These are phyloP conservation scores for Corvus moneduloides DNA, from an alignment of 2,113 vertebrate species.

Conservation along the genomic window DNA sequence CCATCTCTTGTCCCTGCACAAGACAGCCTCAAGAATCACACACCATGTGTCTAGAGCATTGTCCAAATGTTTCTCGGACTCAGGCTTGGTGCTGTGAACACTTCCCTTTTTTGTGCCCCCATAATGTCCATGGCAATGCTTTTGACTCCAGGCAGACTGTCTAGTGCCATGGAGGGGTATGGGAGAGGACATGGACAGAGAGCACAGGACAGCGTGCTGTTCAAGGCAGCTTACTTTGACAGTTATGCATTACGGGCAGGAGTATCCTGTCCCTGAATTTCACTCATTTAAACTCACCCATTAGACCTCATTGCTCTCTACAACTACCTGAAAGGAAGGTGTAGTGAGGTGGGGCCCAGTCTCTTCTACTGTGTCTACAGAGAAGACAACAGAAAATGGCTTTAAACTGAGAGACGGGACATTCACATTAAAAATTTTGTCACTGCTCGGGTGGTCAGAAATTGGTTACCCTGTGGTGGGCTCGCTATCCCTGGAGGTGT, in stretches of 20 bases:
- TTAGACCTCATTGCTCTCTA: not conserved
- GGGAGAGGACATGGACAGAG: fast-evolving
- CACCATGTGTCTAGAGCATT: too few relatives aligned
- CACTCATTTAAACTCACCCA: not conserved
- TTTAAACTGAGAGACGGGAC: not conserved
- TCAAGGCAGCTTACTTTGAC: not conserved
- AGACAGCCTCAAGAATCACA: not conserved
- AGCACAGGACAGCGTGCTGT: fast-evolving
- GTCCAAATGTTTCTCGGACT: not conserved
- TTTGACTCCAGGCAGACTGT: fast-evolving
- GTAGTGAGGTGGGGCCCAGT: fast-evolving
- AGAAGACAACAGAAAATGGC: not conserved
- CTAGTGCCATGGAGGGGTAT: fast-evolving
- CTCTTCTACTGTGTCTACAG: not conserved
- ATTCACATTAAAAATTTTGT: not conserved
- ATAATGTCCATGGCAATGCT: fast-evolving
- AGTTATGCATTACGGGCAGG: fast-evolving
- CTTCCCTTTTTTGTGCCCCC: not conserved
- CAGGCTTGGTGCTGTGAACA: not conserved
- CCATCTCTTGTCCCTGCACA: not conserved
- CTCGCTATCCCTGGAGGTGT: not conserved
- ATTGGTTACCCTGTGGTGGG: too few relatives aligned
- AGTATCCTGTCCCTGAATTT: not conserved
- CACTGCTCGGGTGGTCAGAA: not conserved
- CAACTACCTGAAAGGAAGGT: not conserved